These are phyloP conservation scores for Coregonus sp. DNA, from an alignment of 2,797 vertebrate genomes.

Conservation along the genomic window DNA sequence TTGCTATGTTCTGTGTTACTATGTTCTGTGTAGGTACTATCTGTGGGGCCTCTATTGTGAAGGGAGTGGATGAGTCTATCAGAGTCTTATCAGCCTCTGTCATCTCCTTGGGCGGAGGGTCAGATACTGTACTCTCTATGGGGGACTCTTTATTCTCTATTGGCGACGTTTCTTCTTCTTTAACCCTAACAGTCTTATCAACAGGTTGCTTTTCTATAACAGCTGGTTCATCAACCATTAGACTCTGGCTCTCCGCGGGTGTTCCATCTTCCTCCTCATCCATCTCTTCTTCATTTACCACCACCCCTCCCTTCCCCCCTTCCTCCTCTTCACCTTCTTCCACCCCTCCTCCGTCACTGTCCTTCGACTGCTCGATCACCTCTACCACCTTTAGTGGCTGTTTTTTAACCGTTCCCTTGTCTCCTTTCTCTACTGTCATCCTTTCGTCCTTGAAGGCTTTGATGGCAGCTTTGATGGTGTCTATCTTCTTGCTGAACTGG, in stretches of 20 bases:
- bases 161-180: neutral
- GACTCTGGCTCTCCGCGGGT: no score
- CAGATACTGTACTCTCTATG: neutral
- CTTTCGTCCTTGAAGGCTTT: conserved; percentile 74
- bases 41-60: neutral
- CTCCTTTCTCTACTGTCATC: conserved; percentile 9
- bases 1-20: conserved; percentile 3
- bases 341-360: neutral
- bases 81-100: neutral
- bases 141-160: no score
- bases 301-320: neutral
- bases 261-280: no score
- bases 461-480: conserved; percentile 76
- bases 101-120: conserved; percentile 24
- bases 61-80: neutral
- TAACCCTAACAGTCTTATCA: neutral
- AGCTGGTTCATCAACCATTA: no score
- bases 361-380: conserved; percentile 6
- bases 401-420: conserved; percentile 19
- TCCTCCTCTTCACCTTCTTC: neutral
- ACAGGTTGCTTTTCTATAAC: no score
- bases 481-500: conserved; percentile 83
- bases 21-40: conserved; percentile 14
- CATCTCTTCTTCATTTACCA: neutral
- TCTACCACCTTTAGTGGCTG: neutral